Evolutionary conservation across 1,140 invertebrate genomes (phyloP).

Genomic region (Hylaeus volcanicus): DNA sequence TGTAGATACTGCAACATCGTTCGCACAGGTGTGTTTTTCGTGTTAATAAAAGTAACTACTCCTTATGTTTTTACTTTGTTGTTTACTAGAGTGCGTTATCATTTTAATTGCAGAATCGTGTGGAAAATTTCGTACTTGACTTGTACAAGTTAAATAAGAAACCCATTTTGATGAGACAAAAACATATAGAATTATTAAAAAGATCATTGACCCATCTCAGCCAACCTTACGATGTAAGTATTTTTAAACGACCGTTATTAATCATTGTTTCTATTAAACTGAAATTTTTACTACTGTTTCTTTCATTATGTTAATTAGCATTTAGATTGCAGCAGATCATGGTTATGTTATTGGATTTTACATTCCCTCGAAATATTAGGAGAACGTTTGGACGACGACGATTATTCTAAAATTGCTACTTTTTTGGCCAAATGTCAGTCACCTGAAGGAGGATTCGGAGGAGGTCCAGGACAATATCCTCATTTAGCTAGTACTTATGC

Average conservation of each 20-base stretch:
- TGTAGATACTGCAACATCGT: conserved; percentile 43
- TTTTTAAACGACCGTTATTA: no score
- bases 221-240: conserved; percentile 84
- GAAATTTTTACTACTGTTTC: neutral
- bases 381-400: conserved; percentile 85
- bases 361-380: conserved; percentile 93
- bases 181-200: conserved; percentile 87
- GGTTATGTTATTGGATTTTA: conserved; percentile 97
- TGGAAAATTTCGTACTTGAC: conserved; percentile 85
- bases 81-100: neutral
- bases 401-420: conserved; percentile 84
- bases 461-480: conserved; percentile 93
- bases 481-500: conserved; percentile 99
- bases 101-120: conserved; percentile 82
- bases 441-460: conserved; percentile 94
- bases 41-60: neutral
- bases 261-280: neutral
- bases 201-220: conserved; percentile 86
- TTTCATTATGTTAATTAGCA: conserved; percentile 79
- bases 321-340: conserved; percentile 96
- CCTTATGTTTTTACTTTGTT: neutral
- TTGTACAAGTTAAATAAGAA: conserved; percentile 83
- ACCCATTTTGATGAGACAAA: conserved; percentile 84
- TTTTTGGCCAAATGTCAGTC: conserved; percentile 90
- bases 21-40: conserved; percentile 38